Evolutionary conservation across 2,113 vertebrate genomes (phyloP).

Genomic region (Sakesphorus luctuosus): DNA sequence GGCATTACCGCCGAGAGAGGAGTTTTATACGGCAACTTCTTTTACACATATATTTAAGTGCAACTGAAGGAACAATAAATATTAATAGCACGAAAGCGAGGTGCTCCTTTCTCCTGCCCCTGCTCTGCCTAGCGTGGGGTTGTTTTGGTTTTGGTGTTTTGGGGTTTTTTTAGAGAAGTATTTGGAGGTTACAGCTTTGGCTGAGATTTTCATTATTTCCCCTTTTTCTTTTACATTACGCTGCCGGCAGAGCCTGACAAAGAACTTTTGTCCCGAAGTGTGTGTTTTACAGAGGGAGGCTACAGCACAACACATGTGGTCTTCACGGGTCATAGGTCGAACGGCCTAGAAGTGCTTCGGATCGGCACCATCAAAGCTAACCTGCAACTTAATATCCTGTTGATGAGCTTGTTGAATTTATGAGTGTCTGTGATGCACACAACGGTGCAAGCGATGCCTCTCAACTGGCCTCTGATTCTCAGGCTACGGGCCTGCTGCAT

Average conservation of each 20-base stretch:
- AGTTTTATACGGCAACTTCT: background rate
- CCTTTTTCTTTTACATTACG: constrained; percentile 52
- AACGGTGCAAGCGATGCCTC: constrained; percentile 37
- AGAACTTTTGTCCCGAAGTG: constrained; percentile 80
- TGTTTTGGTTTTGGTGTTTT: background rate
- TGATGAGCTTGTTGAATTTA: constrained; percentile 88
- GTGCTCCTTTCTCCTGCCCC: background rate
- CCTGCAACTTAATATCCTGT: constrained; percentile 87
- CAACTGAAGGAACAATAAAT: constrained; percentile 37
- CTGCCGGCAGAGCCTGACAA: constrained; percentile 66
- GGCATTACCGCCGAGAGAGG: background rate
- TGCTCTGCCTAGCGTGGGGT: background rate
- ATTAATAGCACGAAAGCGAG: constrained; percentile 10
- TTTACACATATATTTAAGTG: background rate
- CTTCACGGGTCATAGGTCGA: constrained; percentile 89
- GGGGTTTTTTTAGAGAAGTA: background rate
- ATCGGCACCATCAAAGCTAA: constrained; percentile 82
- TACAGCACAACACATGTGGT: constrained; percentile 84
- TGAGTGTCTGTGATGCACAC: constrained; percentile 67
- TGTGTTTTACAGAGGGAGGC: constrained; percentile 80
- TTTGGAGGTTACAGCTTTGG: constrained; percentile 72
- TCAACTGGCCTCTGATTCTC: background rate
- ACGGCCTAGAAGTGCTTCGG: constrained; percentile 85
- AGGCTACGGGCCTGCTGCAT: background rate
- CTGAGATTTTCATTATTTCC: constrained; percentile 74